Percentiles rank a stretch among this genome's conserved stretches.
phyloP scores from a whole-genome alignment of 2,888 invertebrate species.

The Drosophila merina region DNA sequence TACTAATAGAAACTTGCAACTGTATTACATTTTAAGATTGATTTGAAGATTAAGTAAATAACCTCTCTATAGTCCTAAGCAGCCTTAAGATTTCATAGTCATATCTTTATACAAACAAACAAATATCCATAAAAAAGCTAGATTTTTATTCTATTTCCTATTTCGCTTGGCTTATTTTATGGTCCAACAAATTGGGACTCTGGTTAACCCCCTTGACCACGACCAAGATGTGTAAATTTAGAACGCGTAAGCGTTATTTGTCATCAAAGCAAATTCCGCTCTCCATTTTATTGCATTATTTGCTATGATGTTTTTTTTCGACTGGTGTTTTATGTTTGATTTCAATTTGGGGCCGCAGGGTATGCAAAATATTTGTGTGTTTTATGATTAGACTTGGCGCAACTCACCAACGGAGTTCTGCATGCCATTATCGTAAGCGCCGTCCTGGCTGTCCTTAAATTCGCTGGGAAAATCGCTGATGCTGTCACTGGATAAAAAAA shows the following conservation, averaged over 20 bases:
- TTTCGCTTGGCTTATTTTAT: slow-evolving; percentile 57
- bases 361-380: slow-evolving; percentile 56
- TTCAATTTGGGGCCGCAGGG: slow-evolving; percentile 56
- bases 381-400: slow-evolving; percentile 37
- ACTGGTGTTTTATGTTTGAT: slow-evolving; percentile 45
- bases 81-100: neutral
- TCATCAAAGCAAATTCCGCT: slow-evolving; percentile 51
- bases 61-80: neutral
- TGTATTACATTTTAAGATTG: neutral
- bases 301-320: slow-evolving; percentile 49
- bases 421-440: slow-evolving; percentile 87
- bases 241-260: slow-evolving; percentile 47
- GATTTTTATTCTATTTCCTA: slow-evolving; percentile 2
- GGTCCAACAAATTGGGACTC: slow-evolving; percentile 17
- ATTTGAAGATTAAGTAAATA: neutral
- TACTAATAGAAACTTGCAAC: neutral
- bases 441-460: slow-evolving; percentile 86
- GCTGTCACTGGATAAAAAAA: slow-evolving; percentile 85
- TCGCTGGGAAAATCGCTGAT: slow-evolving; percentile 89
- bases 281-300: slow-evolving; percentile 72
- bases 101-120: neutral
- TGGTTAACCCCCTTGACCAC: slow-evolving; percentile 10
- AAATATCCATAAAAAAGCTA: neutral
- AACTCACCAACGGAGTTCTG: slow-evolving; percentile 87
- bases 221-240: neutral